Percentiles rank a stretch among this genome's conserved stretches.
Evolutionary conservation across 2,797 vertebrate species (phyloP).

Genomic region (Australoheros facetus): DNA sequence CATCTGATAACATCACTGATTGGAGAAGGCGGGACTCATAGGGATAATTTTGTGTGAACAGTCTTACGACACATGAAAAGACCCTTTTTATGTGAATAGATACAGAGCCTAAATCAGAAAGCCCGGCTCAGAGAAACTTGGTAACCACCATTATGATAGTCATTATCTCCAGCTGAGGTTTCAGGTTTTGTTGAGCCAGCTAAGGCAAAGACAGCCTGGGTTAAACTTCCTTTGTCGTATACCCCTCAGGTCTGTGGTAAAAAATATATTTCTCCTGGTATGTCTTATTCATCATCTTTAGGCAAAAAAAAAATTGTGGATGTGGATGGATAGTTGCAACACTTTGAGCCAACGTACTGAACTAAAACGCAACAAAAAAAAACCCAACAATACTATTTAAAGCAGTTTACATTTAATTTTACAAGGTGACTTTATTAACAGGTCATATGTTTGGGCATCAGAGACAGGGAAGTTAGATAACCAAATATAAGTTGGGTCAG

Average conservation of each 20-base stretch:
- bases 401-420: background rate
- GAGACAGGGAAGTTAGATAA: accelerated
- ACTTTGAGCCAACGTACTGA: background rate
- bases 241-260: background rate
- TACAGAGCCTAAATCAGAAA: accelerated
- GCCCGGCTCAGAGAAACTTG: background rate
- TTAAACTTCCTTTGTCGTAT: background rate
- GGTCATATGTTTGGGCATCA: background rate
- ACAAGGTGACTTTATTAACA: background rate
- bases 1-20: background rate
- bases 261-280: background rate
- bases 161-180: background rate
- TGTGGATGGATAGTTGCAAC: background rate
- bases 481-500: background rate
- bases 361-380: background rate
- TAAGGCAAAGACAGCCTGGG: background rate
- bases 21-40: background rate
- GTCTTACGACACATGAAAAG: no score
- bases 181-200: background rate
- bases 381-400: accelerated
- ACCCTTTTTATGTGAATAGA: background rate
- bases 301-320: no score
- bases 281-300: no score
- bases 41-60: background rate
- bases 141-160: background rate